Evolutionary conservation across 1,140 invertebrate species (phyloP).

Genomic region (Drosophila seguyi): DNA sequence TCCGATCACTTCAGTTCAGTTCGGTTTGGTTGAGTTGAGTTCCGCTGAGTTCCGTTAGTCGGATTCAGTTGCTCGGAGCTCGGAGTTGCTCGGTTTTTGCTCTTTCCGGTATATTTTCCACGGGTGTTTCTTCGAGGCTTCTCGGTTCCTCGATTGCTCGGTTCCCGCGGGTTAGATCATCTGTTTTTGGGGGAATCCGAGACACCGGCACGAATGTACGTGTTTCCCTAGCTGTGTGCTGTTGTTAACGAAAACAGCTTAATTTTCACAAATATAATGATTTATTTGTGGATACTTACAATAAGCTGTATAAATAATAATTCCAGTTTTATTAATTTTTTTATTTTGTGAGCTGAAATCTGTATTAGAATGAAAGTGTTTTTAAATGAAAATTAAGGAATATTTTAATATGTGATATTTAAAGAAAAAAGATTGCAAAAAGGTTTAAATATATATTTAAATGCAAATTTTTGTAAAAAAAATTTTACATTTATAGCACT

Average conservation of each 20-base stretch:
- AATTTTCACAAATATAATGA: background rate
- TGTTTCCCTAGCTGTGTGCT: background rate
- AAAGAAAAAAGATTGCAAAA: background rate
- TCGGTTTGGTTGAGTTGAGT: slow-evolving; percentile 2
- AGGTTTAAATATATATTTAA: background rate
- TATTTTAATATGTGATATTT: background rate
- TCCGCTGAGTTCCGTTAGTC: slow-evolving; percentile 16
- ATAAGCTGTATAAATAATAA: background rate
- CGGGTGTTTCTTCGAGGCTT: background rate
- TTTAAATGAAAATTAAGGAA: background rate
- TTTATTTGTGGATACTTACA: background rate
- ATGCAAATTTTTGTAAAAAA: no score
- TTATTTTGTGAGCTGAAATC: background rate
- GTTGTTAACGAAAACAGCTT: background rate
- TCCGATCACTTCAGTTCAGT: slow-evolving; percentile 11
- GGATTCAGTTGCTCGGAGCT: slow-evolving; percentile 9
- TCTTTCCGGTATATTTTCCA: background rate
- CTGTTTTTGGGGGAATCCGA: slow-evolving; percentile 11
- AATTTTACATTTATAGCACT: no score
- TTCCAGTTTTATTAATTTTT: background rate
- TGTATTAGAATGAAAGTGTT: background rate
- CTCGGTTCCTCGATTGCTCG: background rate
- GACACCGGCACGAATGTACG: slow-evolving; percentile 4
- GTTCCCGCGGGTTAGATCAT: slow-evolving; percentile 2
- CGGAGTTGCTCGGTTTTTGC: slow-evolving; percentile 6